Evolutionary conservation across 1,140 invertebrate genomes (phyloP).

Genomic region (Bombus consobrinus): DNA sequence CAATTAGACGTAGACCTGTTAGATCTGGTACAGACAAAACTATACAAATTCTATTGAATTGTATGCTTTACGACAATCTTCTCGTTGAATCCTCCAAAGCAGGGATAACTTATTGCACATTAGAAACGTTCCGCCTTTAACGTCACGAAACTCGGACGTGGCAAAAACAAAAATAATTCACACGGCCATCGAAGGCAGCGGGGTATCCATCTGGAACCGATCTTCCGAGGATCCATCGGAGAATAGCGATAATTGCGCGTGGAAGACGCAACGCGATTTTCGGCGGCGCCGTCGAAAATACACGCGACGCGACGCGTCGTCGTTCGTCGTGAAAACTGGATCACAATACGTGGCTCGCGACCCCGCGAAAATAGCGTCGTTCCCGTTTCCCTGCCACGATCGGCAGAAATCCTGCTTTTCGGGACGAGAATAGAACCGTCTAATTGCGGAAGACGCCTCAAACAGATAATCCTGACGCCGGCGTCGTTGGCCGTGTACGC

Average conservation of each 20-base stretch:
- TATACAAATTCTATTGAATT: not conserved
- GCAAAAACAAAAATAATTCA: not conserved
- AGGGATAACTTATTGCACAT: not conserved
- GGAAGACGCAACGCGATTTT: constrained; percentile 5
- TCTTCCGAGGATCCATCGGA: not conserved
- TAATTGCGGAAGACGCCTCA: constrained; percentile 50
- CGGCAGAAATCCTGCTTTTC: constrained; percentile 57
- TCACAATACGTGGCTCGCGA: constrained; percentile 55
- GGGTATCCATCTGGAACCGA: not conserved
- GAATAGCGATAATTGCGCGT: not conserved
- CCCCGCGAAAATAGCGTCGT: constrained; percentile 62
- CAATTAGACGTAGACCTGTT: not conserved
- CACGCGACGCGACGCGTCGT: not conserved
- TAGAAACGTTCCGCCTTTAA: not conserved
- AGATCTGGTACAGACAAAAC: too few relatives aligned
- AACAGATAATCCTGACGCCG: not conserved
- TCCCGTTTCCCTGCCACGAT: constrained; percentile 58
- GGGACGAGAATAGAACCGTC: constrained; percentile 49
- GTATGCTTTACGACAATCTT: not conserved
- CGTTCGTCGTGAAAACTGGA: constrained; percentile 49
- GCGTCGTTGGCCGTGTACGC: not conserved
- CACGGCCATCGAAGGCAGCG: not conserved
- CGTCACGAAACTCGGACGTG: not conserved
- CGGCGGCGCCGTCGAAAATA: constrained; percentile 41
- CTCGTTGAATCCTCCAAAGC: not conserved